Percentiles rank a stretch among this genome's conserved stretches.
Evolutionary conservation across 2,797 vertebrate genomes (phyloP).

Genomic region (Chelon auratus): DNA sequence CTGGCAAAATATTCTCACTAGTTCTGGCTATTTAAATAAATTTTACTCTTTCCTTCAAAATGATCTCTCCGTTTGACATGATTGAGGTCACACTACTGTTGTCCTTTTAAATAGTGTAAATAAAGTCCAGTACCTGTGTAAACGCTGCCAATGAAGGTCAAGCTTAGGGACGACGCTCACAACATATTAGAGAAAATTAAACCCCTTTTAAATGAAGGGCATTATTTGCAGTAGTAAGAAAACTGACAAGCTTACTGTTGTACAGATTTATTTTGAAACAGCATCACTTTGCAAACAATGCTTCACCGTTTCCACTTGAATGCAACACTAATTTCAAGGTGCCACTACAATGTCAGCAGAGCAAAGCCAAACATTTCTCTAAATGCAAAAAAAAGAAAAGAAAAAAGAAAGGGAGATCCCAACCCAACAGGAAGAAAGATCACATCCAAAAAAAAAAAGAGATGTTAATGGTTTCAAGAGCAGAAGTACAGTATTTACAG

Average conservation of each 20-base stretch:
- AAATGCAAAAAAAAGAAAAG: conserved; percentile 32
- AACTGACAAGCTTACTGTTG: conserved; percentile 26
- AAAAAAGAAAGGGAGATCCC: conserved; percentile 9
- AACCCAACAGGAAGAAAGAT: conserved; percentile 47
- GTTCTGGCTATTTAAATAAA: no score
- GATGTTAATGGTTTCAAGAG: conserved; percentile 69
- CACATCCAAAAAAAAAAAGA: conserved; percentile 26
- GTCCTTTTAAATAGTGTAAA: background rate
- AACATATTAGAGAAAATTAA: no score
- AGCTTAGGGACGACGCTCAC: no score
- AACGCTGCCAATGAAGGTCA: no score
- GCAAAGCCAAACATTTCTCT: conserved; percentile 51
- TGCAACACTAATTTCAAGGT: conserved; percentile 57
- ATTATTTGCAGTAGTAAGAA: background rate
- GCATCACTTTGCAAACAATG: conserved; percentile 69
- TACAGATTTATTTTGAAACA: conserved; percentile 77
- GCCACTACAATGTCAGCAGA: conserved; percentile 67
- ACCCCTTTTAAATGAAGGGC: no score
- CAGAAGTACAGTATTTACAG: conserved; percentile 77
- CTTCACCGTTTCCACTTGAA: conserved; percentile 52
- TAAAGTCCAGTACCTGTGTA: no score
- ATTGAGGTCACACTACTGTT: background rate
- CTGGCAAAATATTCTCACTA: no score
- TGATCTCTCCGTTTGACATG: background rate
- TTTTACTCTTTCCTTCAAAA: no score